Evolutionary conservation across 2,113 vertebrate genomes (phyloP), one percentile per base, ranked within the genome.

Genomic region (Diadophis punctatus): DNA sequence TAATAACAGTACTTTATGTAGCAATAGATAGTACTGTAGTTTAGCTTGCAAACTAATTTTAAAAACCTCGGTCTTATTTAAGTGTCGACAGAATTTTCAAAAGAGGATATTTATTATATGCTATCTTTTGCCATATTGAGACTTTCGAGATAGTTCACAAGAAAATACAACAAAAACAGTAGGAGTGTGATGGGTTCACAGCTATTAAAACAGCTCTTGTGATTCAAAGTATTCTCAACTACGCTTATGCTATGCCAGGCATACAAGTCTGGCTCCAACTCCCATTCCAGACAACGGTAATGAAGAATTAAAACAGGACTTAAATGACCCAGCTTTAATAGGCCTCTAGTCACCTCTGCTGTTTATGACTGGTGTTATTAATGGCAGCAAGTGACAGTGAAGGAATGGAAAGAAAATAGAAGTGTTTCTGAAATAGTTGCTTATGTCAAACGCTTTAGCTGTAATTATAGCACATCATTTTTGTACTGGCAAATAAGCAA

Each of bases 221-320:
- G 86, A 90, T 91, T 60, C 91, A 60, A 10, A 22, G 90, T n/a
- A 93, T 86, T 89, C 92, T 80, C 63, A 86, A 16, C 52, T 80
- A 91, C 68, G n/a, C 34, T 63, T 58, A 48, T 23, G 86, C 39
- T 9, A 39, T 89, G 93, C 34, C 56, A 86, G 60, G 48, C 68
- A 89, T 18, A 55, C 68, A 34, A 20, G 8, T 7, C 43, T 11
- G 39, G 39, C 23, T 85, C 68, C 14, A 20, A 46, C 46, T 89
- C 4, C 74, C 56, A 91, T 68, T 27, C 48, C 46, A 5, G 14
- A 1, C 34, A 25, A 0, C 43, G 30, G n/a, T 39, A 90, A 90
- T 60, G 30, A 85, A 89, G 43, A 74, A 0, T 14, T 4, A 3
- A 39, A 46, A 89, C 74, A n/a, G 48, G 34, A 43, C 16, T 23